phyloP scores from a whole-genome alignment of 2,888 invertebrate species.

The Psococerastis gibbosa region DNA sequence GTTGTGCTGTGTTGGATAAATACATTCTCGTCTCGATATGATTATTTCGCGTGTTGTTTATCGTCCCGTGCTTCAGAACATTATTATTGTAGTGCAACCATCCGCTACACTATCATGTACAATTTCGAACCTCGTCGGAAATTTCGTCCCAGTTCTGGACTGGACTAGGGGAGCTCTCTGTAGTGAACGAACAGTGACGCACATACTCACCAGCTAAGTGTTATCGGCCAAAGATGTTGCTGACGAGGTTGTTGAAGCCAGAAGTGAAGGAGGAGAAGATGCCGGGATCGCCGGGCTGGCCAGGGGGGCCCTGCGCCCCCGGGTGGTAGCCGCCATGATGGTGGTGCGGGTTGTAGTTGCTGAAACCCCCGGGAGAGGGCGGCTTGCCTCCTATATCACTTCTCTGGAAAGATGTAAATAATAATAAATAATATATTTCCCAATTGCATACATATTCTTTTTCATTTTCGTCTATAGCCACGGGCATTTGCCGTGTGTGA shows the following conservation, averaged over 20 bases:
- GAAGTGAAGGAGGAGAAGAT: slow-evolving; percentile 57
- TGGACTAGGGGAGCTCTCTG: no score
- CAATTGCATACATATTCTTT: not conserved
- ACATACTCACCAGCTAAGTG: not conserved
- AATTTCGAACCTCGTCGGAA: no score
- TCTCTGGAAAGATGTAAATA: no score
- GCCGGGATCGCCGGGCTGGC: slow-evolving; percentile 31
- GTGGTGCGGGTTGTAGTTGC: slow-evolving; percentile 12
- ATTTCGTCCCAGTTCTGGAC: no score
- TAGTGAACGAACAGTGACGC: no score
- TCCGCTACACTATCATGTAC: no score
- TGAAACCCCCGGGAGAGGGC: slow-evolving; percentile 5
- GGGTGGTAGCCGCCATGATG: slow-evolving; percentile 16
- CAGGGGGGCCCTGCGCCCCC: slow-evolving; percentile 16
- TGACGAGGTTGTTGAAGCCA: slow-evolving; percentile 58
- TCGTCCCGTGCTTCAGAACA: no score
- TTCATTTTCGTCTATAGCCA: not conserved
- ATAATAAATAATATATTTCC: not conserved
- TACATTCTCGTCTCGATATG: no score
- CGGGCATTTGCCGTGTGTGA: no score
- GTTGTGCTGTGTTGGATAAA: no score
- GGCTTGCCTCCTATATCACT: slow-evolving; percentile 52
- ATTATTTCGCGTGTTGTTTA: no score
- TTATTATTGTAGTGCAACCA: no score
- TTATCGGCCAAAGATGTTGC: slow-evolving; percentile 50